Evolutionary conservation across 2,113 vertebrate genomes (phyloP).

Genomic region (Micronycteris hirsuta): DNA sequence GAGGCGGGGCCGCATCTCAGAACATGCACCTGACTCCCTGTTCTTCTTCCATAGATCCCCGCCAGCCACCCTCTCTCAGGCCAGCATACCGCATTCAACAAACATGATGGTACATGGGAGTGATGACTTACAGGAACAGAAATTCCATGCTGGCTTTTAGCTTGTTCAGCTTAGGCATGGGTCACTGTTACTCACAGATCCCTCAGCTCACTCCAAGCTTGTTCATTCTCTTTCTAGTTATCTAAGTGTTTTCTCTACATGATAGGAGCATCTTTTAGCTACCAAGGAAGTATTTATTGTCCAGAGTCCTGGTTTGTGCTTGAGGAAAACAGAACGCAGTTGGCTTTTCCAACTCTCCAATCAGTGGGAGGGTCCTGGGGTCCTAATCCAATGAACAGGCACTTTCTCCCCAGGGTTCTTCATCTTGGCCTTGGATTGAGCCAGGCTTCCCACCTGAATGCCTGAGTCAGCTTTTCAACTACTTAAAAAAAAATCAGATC

Average conservation of each 20-base stretch:
- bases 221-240: background rate
- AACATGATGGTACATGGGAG: rapidly evolving
- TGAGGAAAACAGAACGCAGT: background rate
- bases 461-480: background rate
- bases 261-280: background rate
- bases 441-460: background rate
- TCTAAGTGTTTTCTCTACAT: background rate
- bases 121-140: background rate
- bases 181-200: background rate
- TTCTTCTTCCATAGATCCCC: background rate
- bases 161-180: background rate
- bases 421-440: background rate
- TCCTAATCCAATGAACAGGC: background rate
- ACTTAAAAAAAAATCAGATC: background rate
- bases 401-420: background rate
- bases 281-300: background rate
- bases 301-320: background rate
- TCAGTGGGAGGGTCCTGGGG: background rate
- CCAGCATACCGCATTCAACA: background rate
- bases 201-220: background rate
- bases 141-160: background rate
- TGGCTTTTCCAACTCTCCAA: background rate
- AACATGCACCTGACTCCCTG: background rate
- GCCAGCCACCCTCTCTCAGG: background rate
- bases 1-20: background rate